Percentiles rank a stretch among this genome's conserved stretches.
Evolutionary conservation across 2,797 vertebrate species (phyloP).

Genomic region (Amazona ochrocephala): DNA sequence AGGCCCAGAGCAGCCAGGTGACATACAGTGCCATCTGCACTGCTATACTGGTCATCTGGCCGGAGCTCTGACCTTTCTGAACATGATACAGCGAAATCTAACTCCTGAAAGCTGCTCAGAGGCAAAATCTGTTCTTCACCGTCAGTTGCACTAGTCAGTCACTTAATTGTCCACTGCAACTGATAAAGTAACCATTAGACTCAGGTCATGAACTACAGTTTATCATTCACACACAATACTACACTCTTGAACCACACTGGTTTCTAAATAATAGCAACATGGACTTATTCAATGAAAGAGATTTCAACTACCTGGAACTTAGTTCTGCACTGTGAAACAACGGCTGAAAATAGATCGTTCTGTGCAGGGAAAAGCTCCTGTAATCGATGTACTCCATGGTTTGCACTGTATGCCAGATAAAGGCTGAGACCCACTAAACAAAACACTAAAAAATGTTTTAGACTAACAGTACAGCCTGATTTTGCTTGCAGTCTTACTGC

Average conservation of each 20-base stretch:
- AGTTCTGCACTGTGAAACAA: neutral
- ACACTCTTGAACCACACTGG: conserved; percentile 58
- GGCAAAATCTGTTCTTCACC: conserved; percentile 84
- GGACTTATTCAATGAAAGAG: conserved; percentile 38
- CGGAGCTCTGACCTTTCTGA: conserved; percentile 81
- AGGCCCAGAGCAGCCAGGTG: conserved; percentile 78
- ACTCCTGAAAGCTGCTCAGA: conserved; percentile 81
- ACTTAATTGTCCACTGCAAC: conserved; percentile 79
- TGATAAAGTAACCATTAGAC: conserved; percentile 79
- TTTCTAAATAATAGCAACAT: conserved; percentile 60
- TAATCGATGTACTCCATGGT: fast-evolving
- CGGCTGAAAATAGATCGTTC: neutral
- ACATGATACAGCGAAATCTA: conserved; percentile 83
- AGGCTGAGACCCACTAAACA: neutral
- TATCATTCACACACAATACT: conserved; percentile 66
- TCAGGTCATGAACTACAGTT: conserved; percentile 76
- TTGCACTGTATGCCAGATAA: neutral
- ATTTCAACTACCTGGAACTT: conserved; percentile 46
- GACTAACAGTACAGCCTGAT: neutral
- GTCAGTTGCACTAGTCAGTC: conserved; percentile 75
- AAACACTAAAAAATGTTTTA: neutral
- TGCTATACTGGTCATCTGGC: conserved; percentile 81
- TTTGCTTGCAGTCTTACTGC: neutral
- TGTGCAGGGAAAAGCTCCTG: neutral
- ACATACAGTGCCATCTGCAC: conserved; percentile 80